Conservation (phyloP, 1,140 invertebrate genomes). For the Asbolus verrucosus region DNA sequence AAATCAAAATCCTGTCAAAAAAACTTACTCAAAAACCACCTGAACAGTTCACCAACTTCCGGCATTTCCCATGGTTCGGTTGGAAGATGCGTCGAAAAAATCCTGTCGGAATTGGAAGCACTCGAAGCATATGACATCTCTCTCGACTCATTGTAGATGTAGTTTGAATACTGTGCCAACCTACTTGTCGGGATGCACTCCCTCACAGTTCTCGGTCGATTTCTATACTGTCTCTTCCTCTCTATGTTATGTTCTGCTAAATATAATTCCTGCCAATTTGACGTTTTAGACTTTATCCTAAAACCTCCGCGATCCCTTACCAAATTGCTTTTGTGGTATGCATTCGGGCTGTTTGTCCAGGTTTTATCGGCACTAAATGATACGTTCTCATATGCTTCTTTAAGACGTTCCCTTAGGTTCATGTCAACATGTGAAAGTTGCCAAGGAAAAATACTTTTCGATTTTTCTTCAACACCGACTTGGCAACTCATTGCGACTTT, state of each 20-base stretch:
- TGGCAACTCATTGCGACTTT: not conserved
- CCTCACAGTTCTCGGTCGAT: constrained; percentile 54
- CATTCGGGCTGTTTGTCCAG: constrained; percentile 47
- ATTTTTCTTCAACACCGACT: constrained; percentile 29
- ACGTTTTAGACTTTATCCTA: constrained; percentile 25
- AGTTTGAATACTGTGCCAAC: constrained; percentile 60
- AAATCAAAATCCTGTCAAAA: not conserved
- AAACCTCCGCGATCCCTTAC: constrained; percentile 34
- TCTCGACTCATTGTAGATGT: constrained; percentile 60
- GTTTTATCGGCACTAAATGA: constrained; percentile 49
- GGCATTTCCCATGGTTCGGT: constrained; percentile 62
- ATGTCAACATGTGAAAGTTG: constrained; percentile 38
- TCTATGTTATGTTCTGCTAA: constrained; percentile 6
- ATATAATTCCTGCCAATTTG: constrained; percentile 42
- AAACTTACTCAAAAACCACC: constrained; percentile 52
- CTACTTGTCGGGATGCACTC: constrained; percentile 61
- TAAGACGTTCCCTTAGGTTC: constrained; percentile 40
- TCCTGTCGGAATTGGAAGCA: constrained; percentile 21
- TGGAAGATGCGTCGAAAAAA: constrained; percentile 25
- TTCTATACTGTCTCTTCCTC: constrained; percentile 6
- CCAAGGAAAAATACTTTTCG: constrained; percentile 25
- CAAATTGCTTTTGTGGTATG: constrained; percentile 51
- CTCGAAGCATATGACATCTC: constrained; percentile 59
- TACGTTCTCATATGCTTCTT: constrained; percentile 48
- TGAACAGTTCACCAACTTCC: constrained; percentile 59